phyloP scores from a whole-genome alignment of 2,113 vertebrate genomes.

The Lophius piscatorius region DNA sequence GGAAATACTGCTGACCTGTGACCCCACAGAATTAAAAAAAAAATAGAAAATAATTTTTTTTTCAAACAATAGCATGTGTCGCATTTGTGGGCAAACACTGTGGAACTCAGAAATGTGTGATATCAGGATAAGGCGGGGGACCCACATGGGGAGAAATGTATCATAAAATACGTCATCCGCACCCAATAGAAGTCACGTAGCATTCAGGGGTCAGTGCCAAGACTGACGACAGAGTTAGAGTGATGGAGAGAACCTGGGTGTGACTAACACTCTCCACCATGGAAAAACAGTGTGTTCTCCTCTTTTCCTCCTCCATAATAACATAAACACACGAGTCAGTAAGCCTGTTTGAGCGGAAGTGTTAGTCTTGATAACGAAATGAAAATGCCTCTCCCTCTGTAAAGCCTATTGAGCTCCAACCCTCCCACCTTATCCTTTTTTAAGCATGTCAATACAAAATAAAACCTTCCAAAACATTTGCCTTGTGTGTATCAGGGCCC shows the following conservation, averaged over 20 bases:
- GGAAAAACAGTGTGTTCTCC: slow-evolving; percentile 48
- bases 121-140: slow-evolving; percentile 38
- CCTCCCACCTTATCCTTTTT: slow-evolving; percentile 2
- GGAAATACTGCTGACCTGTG: slow-evolving; percentile 11
- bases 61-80: slow-evolving; percentile 2
- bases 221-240: slow-evolving; percentile 60
- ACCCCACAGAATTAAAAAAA: neutral
- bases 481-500: slow-evolving; percentile 48
- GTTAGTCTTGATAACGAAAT: slow-evolving; percentile 47
- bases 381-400: slow-evolving; percentile 18
- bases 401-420: slow-evolving; percentile 17
- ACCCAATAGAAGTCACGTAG: slow-evolving; percentile 63
- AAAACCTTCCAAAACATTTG: slow-evolving; percentile 74
- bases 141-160: slow-evolving; percentile 57
- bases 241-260: slow-evolving; percentile 52
- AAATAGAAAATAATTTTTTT: slow-evolving; percentile 4
- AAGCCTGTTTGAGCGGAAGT: slow-evolving; percentile 48
- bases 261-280: slow-evolving; percentile 64
- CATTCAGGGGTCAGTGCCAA: slow-evolving; percentile 66
- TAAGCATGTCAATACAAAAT: slow-evolving; percentile 57
- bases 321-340: slow-evolving; percentile 55
- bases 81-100: slow-evolving; percentile 13
- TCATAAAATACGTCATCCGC: slow-evolving; percentile 61
- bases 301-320: slow-evolving; percentile 54
- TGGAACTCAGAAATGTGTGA: slow-evolving; percentile 25